Base-by-base conservation (phyloP, 2,797 vertebrate genomes). In the Cynodonichthys magdalenae region DNA sequence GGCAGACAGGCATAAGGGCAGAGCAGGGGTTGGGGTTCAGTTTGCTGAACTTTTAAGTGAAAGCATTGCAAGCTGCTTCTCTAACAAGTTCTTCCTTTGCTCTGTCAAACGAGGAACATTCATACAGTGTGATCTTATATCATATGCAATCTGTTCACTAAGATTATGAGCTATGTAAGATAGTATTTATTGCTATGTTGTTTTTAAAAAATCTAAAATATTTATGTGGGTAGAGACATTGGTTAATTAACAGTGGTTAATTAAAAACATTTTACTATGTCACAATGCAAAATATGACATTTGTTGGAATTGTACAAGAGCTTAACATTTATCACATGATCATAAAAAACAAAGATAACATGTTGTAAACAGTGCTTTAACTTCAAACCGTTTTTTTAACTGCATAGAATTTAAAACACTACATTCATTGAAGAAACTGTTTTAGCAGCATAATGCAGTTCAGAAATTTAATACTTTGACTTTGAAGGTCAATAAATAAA, bases 71-170 rank as follows among this genome's bases (percentile, higher is more conserved):
- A 81, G 57, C 82, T 68, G 89, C 91, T 93, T 93, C 89, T 88
- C 84, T 92, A 86, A 91, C 90, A 84, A 83, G 87, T 77, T 78
- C 81, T 91, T 90, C 89, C 89, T 92, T 88, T 87, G 79, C 84
- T 85, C 75, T 89, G 88, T 90, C 90, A 82, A 74, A 67, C 7
- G 67, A 76, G 73, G 65, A 51, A 56, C 63, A n/a, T 58, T 56
- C 69, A 52, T 41, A 54, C 20, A 15, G 57, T 77, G 73, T 75
- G 82, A 83, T 89, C 70, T 67, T 62, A 65, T 56, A 72, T 81
- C 74, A 80, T 74, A 54, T 67, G 34, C 81, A 63, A 77, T 78
- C 71, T 71, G 79, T 78, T 70, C 53, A 1, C 71, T 74, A 53
- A 57, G 80, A 86, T 41, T 61, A 59, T 70, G 65, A 85, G 75